phyloP scores from a whole-genome alignment of 2,797 vertebrate species.

The Nyctalus aviator region DNA sequence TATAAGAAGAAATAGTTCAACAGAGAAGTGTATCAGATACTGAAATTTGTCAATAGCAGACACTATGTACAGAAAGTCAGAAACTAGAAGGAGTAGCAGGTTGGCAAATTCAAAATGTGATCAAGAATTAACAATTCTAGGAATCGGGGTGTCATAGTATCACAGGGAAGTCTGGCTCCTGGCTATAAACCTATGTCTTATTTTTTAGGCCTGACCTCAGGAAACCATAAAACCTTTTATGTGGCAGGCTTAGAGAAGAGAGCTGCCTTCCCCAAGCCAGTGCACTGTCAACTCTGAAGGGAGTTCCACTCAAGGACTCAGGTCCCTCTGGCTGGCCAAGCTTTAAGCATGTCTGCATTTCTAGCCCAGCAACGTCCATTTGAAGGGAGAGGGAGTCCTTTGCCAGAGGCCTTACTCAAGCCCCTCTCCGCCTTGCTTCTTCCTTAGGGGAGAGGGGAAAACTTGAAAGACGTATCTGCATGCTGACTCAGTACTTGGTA shows the following conservation, averaged over 20 bases:
- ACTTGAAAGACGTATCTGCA: not conserved
- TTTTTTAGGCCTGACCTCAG: not conserved
- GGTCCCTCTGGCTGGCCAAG: too few species aligned
- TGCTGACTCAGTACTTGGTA: not conserved
- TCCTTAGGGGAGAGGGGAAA: not conserved
- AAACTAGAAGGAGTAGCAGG: not conserved
- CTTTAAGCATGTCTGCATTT: not conserved
- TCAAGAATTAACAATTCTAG: not conserved
- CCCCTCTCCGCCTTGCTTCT: not conserved
- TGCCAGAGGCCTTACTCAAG: not conserved
- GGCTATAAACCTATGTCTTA: not conserved
- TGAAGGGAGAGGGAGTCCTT: not conserved
- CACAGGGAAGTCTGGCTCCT: not conserved
- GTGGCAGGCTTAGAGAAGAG: not conserved
- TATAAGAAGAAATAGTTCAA: not conserved
- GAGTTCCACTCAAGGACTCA: not conserved
- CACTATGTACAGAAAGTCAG: not conserved
- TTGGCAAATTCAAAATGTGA: not conserved
- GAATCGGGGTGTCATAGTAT: not conserved
- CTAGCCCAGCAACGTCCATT: not conserved
- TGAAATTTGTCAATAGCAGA: not conserved
- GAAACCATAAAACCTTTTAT: not conserved
- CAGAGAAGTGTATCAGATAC: not conserved
- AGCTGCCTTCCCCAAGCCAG: not conserved
- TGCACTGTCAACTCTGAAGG: not conserved